A percentile compares a stretch with the other conserved stretches of the same genome.
Evolutionary conservation across 2,888 invertebrate species (phyloP).

Genomic region (Cyrtodaria siliqua): DNA sequence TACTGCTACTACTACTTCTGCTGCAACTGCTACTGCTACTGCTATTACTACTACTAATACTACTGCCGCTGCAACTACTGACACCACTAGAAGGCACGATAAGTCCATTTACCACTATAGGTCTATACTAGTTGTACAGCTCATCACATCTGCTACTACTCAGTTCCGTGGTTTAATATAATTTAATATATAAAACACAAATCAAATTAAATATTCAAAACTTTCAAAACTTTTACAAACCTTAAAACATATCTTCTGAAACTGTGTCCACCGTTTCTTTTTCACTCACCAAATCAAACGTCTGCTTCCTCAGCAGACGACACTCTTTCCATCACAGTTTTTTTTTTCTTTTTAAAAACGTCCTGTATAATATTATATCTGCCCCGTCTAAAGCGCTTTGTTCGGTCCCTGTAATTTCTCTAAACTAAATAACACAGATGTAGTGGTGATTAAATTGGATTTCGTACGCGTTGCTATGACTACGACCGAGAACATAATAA

Average conservation of each 20-base stretch:
- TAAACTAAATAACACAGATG: constrained; percentile 69
- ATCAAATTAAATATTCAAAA: background rate
- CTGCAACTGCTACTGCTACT: no score
- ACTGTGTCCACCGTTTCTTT: no score
- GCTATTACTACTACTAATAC: no score
- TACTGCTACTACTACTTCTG: no score
- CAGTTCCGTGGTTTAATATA: no score
- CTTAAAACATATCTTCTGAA: background rate
- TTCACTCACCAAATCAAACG: background rate
- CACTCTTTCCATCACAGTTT: constrained; percentile 23
- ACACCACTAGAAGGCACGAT: no score
- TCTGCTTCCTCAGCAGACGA: constrained; percentile 25
- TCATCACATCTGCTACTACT: no score
- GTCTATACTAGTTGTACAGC: no score
- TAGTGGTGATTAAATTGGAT: constrained; percentile 67
- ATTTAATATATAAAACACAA: no score
- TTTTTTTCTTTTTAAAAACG: constrained; percentile 25
- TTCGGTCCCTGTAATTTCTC: constrained; percentile 54
- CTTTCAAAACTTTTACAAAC: background rate
- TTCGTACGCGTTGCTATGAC: constrained; percentile 64
- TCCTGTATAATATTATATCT: constrained; percentile 51
- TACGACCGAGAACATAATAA: constrained; percentile 66
- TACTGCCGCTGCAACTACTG: no score
- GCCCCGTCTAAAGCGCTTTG: constrained; percentile 46
- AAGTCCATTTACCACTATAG: no score